Conservation (phyloP, 2,113 vertebrate genomes). For the Cebus imitator region DNA sequence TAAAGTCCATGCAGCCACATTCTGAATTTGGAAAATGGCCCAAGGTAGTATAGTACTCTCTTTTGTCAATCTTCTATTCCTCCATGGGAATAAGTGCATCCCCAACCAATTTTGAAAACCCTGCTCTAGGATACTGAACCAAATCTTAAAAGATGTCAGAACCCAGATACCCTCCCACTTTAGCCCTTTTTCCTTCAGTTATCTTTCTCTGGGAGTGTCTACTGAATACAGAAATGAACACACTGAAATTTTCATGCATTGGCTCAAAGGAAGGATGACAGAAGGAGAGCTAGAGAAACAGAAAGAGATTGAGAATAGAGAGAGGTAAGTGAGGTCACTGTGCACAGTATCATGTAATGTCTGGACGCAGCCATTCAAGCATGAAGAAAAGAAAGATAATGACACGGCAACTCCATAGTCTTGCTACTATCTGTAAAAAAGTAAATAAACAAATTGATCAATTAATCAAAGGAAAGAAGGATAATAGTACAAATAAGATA, state of each 20-base stretch:
- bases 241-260: not conserved
- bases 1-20: not conserved
- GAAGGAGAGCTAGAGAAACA: not conserved
- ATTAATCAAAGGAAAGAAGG: not conserved
- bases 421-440: not conserved
- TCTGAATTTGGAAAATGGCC: not conserved
- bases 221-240: not conserved
- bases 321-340: not conserved
- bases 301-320: not conserved
- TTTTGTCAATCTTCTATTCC: too few species aligned
- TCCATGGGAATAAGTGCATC: accelerated
- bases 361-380: not conserved
- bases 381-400: not conserved
- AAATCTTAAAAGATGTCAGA: not conserved
- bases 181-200: not conserved
- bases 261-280: not conserved
- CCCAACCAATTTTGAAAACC: not conserved
- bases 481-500: not conserved
- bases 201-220: not conserved
- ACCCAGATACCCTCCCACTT: not conserved
- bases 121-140: not conserved
- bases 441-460: not conserved
- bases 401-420: not conserved
- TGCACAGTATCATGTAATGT: not conserved
- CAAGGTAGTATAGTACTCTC: not conserved